Percentiles rank a stretch among this genome's conserved stretches.
These are phyloP conservation scores for Cliona cf. orientalis DNA, from an alignment of 37 sponge, comb jelly and placozoan species.

Conservation along the genomic window DNA sequence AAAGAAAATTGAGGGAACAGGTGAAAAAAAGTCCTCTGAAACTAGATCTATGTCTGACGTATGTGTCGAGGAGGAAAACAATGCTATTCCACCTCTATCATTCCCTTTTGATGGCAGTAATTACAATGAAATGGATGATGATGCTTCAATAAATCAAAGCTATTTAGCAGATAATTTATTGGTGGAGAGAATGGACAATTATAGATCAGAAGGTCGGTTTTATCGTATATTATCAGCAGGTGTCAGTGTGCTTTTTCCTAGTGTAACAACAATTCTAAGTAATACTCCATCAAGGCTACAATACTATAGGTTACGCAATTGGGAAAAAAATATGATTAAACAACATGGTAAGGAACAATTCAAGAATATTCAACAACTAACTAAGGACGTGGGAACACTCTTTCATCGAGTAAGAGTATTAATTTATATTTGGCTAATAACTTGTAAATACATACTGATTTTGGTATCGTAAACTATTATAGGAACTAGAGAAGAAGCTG, in stretches of 20 bases:
- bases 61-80: no score
- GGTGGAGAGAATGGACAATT: conserved; percentile 6
- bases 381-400: conserved; percentile 3
- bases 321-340: conserved; percentile 33
- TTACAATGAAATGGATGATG: neutral
- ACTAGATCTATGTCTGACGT: no score
- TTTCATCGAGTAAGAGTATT: conserved; percentile 45
- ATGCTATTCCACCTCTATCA: neutral
- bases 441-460: neutral
- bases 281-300: conserved; percentile 10
- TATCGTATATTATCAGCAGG: neutral
- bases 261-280: conserved; percentile 64
- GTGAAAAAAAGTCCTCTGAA: neutral
- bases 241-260: conserved; percentile 26
- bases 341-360: conserved; percentile 31
- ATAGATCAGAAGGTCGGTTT: conserved; percentile 21
- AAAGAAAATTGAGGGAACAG: conserved; percentile 18
- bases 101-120: conserved; percentile 16
- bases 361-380: neutral
- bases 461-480: neutral
- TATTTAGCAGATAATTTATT: neutral
- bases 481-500: neutral
- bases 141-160: neutral
- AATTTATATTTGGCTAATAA: no score
- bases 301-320: conserved; percentile 20